Evolutionary conservation across 2,113 vertebrate species (phyloP).

Genomic region (Amia ocellicauda): DNA sequence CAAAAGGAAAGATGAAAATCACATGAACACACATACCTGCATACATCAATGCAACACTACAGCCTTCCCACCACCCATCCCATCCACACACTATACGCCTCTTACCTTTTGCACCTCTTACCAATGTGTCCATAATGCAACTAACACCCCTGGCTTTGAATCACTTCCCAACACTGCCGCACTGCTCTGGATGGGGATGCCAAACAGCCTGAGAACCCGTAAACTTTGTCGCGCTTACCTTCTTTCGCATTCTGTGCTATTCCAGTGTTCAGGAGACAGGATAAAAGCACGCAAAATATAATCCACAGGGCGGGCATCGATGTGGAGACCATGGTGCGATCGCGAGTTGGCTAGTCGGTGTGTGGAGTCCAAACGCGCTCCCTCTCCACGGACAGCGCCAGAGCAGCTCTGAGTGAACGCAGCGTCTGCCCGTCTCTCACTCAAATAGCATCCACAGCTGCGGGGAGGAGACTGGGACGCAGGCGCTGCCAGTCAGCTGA

Average conservation of each 20-base stretch:
- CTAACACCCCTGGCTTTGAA: constrained; percentile 36
- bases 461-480: constrained; percentile 31
- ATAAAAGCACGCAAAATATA: constrained; percentile 79
- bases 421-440: constrained; percentile 60
- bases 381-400: constrained; percentile 64
- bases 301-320: constrained; percentile 80
- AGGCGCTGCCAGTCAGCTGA: constrained; percentile 52
- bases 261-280: constrained; percentile 72
- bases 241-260: constrained; percentile 91
- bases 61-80: too few species aligned
- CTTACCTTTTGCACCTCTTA: not conserved
- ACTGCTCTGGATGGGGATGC: constrained; percentile 17
- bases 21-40: too few species aligned
- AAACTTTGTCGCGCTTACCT: constrained; percentile 81
- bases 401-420: constrained; percentile 73
- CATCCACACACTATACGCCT: too few species aligned
- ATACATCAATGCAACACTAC: too few species aligned
- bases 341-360: constrained; percentile 46
- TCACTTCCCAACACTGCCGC: constrained; percentile 17
- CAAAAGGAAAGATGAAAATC: too few species aligned
- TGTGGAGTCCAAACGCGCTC: constrained; percentile 53
- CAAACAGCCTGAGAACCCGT: constrained; percentile 18
- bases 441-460: constrained; percentile 79
- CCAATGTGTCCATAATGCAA: constrained; percentile 39
- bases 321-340: constrained; percentile 81